Evolutionary conservation across 2,113 vertebrate species (phyloP).

Genomic region (Nanorana parkeri): DNA sequence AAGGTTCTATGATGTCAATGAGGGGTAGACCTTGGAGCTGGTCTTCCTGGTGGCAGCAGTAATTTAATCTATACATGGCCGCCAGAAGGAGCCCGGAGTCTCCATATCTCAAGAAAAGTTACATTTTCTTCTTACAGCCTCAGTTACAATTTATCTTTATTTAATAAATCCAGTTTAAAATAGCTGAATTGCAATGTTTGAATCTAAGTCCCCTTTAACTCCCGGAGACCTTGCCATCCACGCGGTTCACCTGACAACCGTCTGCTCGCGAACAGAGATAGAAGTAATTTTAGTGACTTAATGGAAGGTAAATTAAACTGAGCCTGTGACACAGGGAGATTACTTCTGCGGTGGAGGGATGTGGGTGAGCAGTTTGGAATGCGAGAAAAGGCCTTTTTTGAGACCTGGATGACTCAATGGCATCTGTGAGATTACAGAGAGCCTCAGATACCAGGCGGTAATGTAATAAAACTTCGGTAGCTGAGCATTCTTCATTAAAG

Average conservation of each 20-base stretch:
- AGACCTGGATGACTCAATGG: conserved; percentile 21
- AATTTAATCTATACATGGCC: too few species aligned
- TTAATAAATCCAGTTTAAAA: too few species aligned
- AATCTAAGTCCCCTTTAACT: too few species aligned
- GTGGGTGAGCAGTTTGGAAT: conserved; percentile 19
- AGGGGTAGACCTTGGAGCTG: too few species aligned
- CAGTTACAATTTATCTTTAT: too few species aligned
- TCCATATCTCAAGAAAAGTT: too few species aligned
- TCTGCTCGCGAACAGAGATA: background rate
- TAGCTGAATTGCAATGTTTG: too few species aligned
- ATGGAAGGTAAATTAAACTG: conserved; percentile 24
- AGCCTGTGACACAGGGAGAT: conserved; percentile 21
- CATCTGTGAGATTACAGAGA: conserved; percentile 2
- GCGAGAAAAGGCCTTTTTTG: conserved; percentile 26
- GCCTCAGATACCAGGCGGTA: conserved; percentile 2
- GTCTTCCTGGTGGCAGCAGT: too few species aligned
- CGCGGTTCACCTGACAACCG: background rate
- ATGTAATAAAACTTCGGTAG: conserved; percentile 1
- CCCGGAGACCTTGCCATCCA: background rate
- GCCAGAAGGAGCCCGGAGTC: too few species aligned
- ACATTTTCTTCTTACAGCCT: too few species aligned
- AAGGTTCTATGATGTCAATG: too few species aligned
- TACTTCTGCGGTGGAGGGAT: conserved; percentile 4
- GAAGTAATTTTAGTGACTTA: conserved; percentile 18
- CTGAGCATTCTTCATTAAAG: conserved; percentile 3